A percentile compares a stretch with the other conserved stretches of the same genome.
These are phyloP conservation scores for Trinorchestia longiramus DNA, from an alignment of 1,140 invertebrate species.

Conservation along the genomic window DNA sequence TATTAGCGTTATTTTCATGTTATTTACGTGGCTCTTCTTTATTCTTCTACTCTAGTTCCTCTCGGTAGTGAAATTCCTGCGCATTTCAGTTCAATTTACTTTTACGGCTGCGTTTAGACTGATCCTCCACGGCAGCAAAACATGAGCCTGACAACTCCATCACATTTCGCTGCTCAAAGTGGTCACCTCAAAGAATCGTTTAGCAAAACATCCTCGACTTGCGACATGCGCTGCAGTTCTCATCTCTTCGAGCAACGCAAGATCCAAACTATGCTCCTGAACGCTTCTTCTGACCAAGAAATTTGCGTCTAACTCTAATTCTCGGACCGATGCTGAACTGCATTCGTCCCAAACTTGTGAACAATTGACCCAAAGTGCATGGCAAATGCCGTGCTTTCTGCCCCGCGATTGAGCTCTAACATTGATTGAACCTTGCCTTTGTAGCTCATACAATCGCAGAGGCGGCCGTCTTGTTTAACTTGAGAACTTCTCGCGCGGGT, in stretches of 20 bases:
- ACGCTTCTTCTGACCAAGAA: neutral
- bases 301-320: slow-evolving; percentile 1
- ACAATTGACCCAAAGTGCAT: slow-evolving; percentile 1
- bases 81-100: neutral
- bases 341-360: neutral
- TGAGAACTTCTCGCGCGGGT: neutral
- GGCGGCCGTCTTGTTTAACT: neutral
- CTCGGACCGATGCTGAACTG: neutral
- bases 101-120: neutral
- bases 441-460: slow-evolving; percentile 12
- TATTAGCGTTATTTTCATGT: neutral
- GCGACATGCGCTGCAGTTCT: neutral
- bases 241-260: neutral
- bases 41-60: neutral
- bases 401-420: slow-evolving; percentile 18
- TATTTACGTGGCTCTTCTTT: neutral
- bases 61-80: neutral
- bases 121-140: neutral
- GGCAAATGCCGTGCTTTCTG: slow-evolving; percentile 12
- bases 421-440: slow-evolving; percentile 45
- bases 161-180: neutral
- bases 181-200: neutral
- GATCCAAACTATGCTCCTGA: neutral
- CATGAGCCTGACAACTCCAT: neutral
- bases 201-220: neutral